These are phyloP conservation scores for Ellobius talpinus DNA, from an alignment of 2,113 vertebrate species.

Conservation along the genomic window DNA sequence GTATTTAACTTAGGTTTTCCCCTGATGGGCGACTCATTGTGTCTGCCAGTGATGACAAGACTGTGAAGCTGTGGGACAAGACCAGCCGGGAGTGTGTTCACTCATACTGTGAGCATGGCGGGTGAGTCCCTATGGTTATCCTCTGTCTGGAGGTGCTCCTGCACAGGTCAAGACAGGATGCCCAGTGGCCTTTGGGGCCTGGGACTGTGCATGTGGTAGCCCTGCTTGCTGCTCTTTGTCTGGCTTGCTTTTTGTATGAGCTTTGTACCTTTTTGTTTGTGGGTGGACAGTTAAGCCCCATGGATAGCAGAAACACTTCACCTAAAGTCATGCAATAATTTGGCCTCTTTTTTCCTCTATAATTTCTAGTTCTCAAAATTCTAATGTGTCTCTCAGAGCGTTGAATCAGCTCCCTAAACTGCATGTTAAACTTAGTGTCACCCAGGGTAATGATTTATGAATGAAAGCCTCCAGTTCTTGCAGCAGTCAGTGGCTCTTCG, in stretches of 20 bases:
- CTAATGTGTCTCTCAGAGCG: background rate
- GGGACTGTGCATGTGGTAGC: fast-evolving
- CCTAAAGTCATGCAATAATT: background rate
- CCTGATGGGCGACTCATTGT: slow-evolving; percentile 96
- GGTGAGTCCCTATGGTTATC: slow-evolving; percentile 87
- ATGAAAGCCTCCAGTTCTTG: background rate
- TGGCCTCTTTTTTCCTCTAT: background rate
- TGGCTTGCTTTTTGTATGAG: background rate
- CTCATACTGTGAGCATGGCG: slow-evolving; percentile 95
- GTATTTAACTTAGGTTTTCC: slow-evolving; percentile 91
- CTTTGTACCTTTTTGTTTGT: background rate
- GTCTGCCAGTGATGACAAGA: slow-evolving; percentile 97
- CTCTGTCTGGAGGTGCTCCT: too few species aligned
- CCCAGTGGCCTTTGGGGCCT: background rate
- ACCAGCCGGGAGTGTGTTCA: slow-evolving; percentile 95
- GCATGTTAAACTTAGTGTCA: background rate
- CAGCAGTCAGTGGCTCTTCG: background rate
- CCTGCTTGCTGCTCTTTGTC: background rate
- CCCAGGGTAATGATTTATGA: background rate
- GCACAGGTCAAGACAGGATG: background rate
- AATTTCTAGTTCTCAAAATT: slow-evolving; percentile 1
- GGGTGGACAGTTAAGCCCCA: background rate
- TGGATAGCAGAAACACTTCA: background rate
- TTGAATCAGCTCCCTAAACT: background rate
- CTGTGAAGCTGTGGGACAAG: slow-evolving; percentile 97